Conservation (phyloP, 2,888 invertebrate genomes). For the Eristalinus aeneus region DNA sequence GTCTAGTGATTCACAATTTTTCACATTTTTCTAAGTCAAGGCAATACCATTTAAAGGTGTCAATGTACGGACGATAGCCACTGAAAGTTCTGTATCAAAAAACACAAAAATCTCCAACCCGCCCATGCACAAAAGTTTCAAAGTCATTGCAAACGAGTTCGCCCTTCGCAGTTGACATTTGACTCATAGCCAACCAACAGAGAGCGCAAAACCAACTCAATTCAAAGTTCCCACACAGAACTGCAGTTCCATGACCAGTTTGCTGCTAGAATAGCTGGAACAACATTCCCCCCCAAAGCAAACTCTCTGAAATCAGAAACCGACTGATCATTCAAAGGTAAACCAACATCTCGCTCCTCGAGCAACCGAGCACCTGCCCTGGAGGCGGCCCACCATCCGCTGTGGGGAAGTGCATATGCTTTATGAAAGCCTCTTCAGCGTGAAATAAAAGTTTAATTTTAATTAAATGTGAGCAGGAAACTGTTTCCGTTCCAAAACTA, state of each 20-base stretch:
- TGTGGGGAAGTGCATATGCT: background rate
- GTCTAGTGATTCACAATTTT: no score
- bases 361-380: background rate
- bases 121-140: background rate
- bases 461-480: conserved; percentile 38
- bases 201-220: background rate
- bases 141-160: background rate
- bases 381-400: background rate
- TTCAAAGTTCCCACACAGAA: background rate
- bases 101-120: background rate
- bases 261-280: background rate
- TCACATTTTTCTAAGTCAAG: no score
- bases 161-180: background rate
- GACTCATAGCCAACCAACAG: background rate
- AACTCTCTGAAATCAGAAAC: background rate
- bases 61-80: no score
- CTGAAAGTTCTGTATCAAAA: no score
- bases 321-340: background rate
- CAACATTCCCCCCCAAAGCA: background rate
- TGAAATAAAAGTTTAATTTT: conserved; percentile 39
- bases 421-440: background rate
- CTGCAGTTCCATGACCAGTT: background rate
- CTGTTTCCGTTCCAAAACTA: conserved; percentile 7
- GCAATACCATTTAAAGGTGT: no score
- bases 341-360: background rate